Evolutionary conservation across 2,113 vertebrate genomes (phyloP).

Genomic region (Panurus biarmicus): DNA sequence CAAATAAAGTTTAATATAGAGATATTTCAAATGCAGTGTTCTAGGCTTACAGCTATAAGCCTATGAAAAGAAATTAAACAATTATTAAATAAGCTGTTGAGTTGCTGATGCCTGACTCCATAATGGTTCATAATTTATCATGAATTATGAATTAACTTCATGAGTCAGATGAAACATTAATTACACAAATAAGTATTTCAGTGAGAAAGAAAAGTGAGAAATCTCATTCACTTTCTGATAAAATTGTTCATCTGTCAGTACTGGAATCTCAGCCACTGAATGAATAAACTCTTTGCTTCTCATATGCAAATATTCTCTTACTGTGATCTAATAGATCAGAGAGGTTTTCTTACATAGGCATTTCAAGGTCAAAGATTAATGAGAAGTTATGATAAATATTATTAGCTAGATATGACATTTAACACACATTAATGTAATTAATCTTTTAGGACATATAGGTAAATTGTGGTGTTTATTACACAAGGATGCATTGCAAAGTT

Average conservation of each 20-base stretch:
- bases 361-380: conserved; percentile 22
- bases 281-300: not conserved
- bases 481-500: conserved; percentile 31
- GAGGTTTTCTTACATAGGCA: not conserved
- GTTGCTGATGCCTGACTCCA: not conserved
- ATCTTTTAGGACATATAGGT: conserved; percentile 11
- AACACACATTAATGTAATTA: not conserved
- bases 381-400: not conserved
- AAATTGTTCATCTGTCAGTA: not conserved
- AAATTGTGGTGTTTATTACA: conserved; percentile 42
- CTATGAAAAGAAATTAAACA: not conserved
- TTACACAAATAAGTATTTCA: not conserved
- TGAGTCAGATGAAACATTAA: not conserved
- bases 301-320: conserved; percentile 46
- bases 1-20: not conserved
- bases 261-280: not conserved
- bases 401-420: conserved; percentile 3
- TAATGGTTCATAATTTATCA: not conserved
- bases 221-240: not conserved
- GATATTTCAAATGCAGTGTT: not conserved
- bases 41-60: not conserved
- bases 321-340: not conserved
- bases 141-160: not conserved
- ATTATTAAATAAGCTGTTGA: not conserved
- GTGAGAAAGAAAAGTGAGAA: not conserved